Percentiles rank a stretch among this genome's conserved stretches.
phyloP scores from a whole-genome alignment of 1,140 invertebrate species.

The Goniozus legneri region DNA sequence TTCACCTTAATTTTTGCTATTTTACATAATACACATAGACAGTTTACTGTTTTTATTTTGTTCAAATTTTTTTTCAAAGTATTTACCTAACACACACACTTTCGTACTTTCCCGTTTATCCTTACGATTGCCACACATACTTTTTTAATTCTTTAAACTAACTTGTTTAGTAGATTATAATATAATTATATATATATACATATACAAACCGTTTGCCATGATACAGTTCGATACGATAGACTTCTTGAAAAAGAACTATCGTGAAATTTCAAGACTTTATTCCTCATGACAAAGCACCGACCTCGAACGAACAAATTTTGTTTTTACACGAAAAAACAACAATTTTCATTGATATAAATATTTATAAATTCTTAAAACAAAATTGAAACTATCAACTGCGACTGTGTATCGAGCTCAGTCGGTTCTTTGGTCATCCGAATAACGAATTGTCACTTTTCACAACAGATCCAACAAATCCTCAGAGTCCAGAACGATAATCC shows the following conservation, averaged over 20 bases:
- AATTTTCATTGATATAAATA: too few relatives aligned
- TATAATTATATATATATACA: constrained; percentile 37
- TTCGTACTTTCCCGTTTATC: not conserved
- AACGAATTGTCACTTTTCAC: too few relatives aligned
- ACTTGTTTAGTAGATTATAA: constrained; percentile 20
- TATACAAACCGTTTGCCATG: constrained; percentile 35
- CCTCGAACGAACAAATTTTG: not conserved
- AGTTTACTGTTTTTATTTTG: constrained; percentile 16
- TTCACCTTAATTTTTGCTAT: not conserved
- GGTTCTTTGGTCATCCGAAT: too few relatives aligned
- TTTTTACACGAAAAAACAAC: too few relatives aligned
- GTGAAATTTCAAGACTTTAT: not conserved
- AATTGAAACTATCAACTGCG: too few relatives aligned
- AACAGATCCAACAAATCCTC: too few relatives aligned
- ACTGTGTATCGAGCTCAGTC: too few relatives aligned
- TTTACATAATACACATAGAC: constrained; percentile 19
- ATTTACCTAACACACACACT: not conserved
- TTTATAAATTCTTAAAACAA: too few relatives aligned
- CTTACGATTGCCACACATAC: not conserved
- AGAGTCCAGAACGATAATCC: too few relatives aligned
- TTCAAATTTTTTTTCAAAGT: constrained; percentile 4
- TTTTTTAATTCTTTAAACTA: constrained; percentile 10
- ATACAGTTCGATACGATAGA: constrained; percentile 32
- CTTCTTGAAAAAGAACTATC: not conserved
- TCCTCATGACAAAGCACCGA: not conserved